phyloP scores from a whole-genome alignment of 1,140 invertebrate genomes.

The Laupala kohalensis region DNA sequence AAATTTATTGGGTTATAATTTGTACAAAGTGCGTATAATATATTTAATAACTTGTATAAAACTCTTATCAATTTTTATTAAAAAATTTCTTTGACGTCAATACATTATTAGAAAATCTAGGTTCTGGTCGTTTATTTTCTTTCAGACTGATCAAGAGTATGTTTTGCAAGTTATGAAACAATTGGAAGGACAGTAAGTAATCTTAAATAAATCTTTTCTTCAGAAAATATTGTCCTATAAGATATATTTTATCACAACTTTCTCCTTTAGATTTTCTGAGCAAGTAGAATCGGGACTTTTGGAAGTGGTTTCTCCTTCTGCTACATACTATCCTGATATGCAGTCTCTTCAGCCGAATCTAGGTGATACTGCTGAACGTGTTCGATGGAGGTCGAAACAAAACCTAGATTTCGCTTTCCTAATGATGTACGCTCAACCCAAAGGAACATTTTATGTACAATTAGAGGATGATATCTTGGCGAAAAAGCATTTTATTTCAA shows the following conservation, averaged over 20 bases:
- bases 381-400: conserved; percentile 91
- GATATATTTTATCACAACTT: conserved; percentile 4
- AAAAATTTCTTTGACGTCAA: too few relatives aligned
- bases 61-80: too few relatives aligned
- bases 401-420: conserved; percentile 92
- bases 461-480: conserved; percentile 92
- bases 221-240: background rate
- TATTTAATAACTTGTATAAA: too few relatives aligned
- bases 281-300: conserved; percentile 69
- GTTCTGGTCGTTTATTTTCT: too few relatives aligned
- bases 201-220: background rate
- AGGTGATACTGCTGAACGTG: conserved; percentile 76
- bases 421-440: conserved; percentile 84
- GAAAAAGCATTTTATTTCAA: conserved; percentile 69
- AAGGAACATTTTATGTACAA: conserved; percentile 71
- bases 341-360: conserved; percentile 61
- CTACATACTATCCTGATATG: conserved; percentile 81
- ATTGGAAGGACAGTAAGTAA: conserved; percentile 59
- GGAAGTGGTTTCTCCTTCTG: conserved; percentile 75
- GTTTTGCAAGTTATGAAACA: conserved; percentile 54
- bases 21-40: too few relatives aligned
- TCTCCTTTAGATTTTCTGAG: conserved; percentile 50
- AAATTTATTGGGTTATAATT: too few relatives aligned
- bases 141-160: conserved; percentile 52
- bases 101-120: too few relatives aligned